Conservation (phyloP, 1,140 invertebrate species). For the Hycleus cichorii region DNA sequence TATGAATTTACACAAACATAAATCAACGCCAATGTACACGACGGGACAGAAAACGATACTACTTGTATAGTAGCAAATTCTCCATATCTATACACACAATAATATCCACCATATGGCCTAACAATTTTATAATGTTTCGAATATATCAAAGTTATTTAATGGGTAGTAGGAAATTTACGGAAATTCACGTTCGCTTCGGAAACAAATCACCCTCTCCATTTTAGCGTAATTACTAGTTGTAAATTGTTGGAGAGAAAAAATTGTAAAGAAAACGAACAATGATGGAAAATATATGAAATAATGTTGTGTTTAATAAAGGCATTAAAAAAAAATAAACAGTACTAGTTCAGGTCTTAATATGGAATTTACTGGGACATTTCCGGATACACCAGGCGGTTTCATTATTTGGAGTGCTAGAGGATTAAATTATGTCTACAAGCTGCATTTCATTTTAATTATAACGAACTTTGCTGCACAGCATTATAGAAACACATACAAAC, state of each 20-base stretch:
- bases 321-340: background rate
- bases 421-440: slow-evolving; percentile 17
- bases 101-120: slow-evolving; percentile 4
- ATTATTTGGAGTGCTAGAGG: slow-evolving; percentile 14
- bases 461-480: slow-evolving; percentile 13
- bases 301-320: background rate
- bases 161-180: slow-evolving; percentile 15
- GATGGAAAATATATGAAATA: background rate
- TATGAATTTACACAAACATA: slow-evolving; percentile 15
- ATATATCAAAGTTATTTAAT: slow-evolving; percentile 12
- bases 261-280: background rate
- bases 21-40: slow-evolving; percentile 9
- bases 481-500: slow-evolving; percentile 10
- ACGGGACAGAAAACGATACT: slow-evolving; percentile 2
- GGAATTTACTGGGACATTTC: slow-evolving; percentile 4
- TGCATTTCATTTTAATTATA: slow-evolving; percentile 19
- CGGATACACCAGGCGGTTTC: slow-evolving; percentile 10
- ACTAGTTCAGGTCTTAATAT: background rate
- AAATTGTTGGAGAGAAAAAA: too few species aligned
- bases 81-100: background rate
- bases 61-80: background rate
- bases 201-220: too few species aligned
- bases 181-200: background rate
- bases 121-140: slow-evolving; percentile 11
- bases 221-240: too few species aligned